A percentile compares a stretch with the other conserved stretches of the same genome.
Conservation (phyloP, 2,797 vertebrate species). For the Onychomys arenicola region DNA sequence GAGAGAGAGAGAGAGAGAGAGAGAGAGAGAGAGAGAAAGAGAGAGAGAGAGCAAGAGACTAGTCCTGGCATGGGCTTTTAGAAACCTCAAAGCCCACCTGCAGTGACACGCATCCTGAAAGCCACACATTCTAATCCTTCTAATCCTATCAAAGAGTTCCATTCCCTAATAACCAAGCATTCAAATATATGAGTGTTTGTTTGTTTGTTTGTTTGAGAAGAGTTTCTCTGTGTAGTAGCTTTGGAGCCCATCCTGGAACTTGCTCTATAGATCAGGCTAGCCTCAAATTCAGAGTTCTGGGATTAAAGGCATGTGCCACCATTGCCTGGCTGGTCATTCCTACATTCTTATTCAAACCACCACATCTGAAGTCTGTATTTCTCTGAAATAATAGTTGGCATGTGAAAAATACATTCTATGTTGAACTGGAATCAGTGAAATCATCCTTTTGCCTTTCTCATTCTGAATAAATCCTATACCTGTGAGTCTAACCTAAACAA, state of each 20-base stretch:
- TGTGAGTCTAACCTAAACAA: background rate
- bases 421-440: background rate
- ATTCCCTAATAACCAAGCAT: background rate
- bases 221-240: background rate
- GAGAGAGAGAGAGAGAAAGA: too few species aligned
- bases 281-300: background rate
- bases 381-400: background rate
- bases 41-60: background rate
- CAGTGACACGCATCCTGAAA: background rate
- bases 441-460: background rate
- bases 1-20: background rate
- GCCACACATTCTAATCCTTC: background rate
- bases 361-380: background rate
- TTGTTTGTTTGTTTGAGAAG: too few species aligned
- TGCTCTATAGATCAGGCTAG: background rate
- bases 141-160: background rate
- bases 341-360: background rate
- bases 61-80: background rate
- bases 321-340: background rate
- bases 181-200: background rate
- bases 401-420: background rate
- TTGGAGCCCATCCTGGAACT: background rate
- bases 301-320: background rate
- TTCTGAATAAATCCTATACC: background rate
- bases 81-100: too few species aligned